Percentiles rank a stretch among this genome's conserved stretches.
Evolutionary conservation across 2,888 invertebrate species (phyloP).

Genomic region (Heliconius charithonia): DNA sequence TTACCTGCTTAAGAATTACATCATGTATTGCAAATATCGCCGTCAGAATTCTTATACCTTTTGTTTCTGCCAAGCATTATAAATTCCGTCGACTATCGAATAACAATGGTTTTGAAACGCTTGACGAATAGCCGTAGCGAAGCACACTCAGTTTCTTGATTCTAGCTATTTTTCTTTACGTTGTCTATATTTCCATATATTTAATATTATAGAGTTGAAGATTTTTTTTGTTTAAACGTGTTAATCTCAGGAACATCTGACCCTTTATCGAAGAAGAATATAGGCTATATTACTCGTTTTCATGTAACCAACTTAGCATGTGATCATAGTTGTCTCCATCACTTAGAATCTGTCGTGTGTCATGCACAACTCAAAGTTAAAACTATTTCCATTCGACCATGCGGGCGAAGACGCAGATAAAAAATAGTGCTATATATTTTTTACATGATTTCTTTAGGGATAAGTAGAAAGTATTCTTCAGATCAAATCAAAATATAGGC

Average conservation of each 20-base stretch:
- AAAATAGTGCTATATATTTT: no score
- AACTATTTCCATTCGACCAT: no score
- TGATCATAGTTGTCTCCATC: no score
- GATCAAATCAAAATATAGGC: not conserved
- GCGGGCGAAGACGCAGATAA: no score
- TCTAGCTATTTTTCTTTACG: conserved; percentile 11
- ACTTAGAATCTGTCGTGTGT: no score
- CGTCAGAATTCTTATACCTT: conserved; percentile 1
- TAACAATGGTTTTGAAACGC: conserved; percentile 27
- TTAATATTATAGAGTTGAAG: not conserved
- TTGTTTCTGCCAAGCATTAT: conserved; percentile 18
- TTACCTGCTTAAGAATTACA: conserved; percentile 1
- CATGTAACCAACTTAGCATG: no score
- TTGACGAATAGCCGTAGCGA: conserved; percentile 26
- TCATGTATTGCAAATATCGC: not conserved
- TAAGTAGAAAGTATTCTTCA: not conserved
- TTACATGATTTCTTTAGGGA: no score
- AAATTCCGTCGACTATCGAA: conserved; percentile 30
- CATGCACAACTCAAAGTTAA: no score
- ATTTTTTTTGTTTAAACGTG: not conserved
- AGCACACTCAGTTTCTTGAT: conserved; percentile 25
- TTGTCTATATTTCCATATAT: not conserved
- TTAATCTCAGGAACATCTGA: not conserved
- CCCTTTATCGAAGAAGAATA: no score
- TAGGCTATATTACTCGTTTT: no score